Base-by-base conservation (phyloP, 2,888 invertebrate genomes). In the Aporophyla lueneburgensis region DNA sequence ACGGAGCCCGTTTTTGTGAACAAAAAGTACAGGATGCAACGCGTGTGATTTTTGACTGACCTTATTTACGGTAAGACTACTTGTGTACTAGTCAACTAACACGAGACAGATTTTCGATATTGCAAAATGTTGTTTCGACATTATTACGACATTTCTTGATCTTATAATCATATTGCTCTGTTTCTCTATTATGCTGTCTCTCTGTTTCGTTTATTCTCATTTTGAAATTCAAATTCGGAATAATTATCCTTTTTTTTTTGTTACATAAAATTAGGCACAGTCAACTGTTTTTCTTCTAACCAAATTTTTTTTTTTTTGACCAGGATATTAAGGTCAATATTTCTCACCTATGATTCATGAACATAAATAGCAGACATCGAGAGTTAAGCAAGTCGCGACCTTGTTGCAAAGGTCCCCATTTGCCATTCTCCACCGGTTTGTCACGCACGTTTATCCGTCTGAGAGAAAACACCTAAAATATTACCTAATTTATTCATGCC, bases 371-470 rank as follows among this genome's bases (percentile, higher is more conserved):
- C 86, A 85, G 85, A 84, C 76, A 73, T 86, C 76, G 86, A 79
- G 83, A 88, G 89, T 90, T 86, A 88, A 87, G 87, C 86, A 88
- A 89, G 87, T 91, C 92, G 83, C 91, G 95, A 91, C 95, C 95
- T 95, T 95, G 95, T 86, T 73, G 84, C 76, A 91, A 92, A 95
- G 95, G 94, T 94, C 92, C 93, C 92, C 85, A 78, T 87, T 88
- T 87, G 92, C 94, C 95, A 91, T 94, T 95, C 95, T 93, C 95
- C 89, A 80, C 80, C 80, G 88, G 91, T 90, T 92, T 93, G 94
- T 94, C 94, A 93, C 92, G 91, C 89, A 85, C 88, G 86, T 88
- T 84, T 85, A 87, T 83, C 83, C 70, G 71, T 79, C 65, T 74
- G 51, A 86, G 86, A 87, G 87, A 88, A 87, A 88, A 85, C 56